Conservation (phyloP, 2,888 invertebrate species). For the Ophioninae sp. region DNA sequence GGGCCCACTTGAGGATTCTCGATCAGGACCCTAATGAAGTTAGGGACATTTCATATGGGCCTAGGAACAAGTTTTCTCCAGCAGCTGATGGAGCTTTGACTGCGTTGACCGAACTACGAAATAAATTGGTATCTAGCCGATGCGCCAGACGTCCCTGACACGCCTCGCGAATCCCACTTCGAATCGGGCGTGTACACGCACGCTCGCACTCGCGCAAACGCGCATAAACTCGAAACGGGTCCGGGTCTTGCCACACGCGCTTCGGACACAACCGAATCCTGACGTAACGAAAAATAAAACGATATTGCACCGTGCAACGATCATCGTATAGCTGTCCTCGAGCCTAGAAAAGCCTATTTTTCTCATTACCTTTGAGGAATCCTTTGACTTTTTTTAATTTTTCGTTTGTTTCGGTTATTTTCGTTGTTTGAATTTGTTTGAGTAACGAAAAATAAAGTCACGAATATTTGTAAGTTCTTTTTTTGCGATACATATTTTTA, state of each 20-base stretch:
- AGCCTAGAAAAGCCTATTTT: no score
- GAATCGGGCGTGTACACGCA: slow-evolving; percentile 30
- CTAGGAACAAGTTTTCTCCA: slow-evolving; percentile 56
- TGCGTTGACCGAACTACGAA: slow-evolving; percentile 32
- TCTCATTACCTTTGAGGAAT: no score
- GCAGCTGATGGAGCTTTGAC: slow-evolving; percentile 38
- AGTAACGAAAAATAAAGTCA: no score
- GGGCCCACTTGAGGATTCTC: no score
- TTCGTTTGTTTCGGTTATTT: not conserved
- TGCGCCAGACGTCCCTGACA: slow-evolving; percentile 53
- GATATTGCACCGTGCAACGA: not conserved
- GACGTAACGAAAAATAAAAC: slow-evolving; percentile 19
- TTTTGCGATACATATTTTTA: no score
- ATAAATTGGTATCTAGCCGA: slow-evolving; percentile 25
- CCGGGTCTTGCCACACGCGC: not conserved
- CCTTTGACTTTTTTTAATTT: not conserved
- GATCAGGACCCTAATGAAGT: no score
- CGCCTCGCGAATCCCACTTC: slow-evolving; percentile 52
- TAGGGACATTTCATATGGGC: no score
- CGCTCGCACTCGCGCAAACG: not conserved
- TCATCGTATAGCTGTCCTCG: no score
- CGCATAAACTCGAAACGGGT: no score
- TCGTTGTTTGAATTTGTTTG: no score
- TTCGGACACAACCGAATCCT: not conserved
- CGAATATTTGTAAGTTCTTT: no score